Evolutionary conservation across 2,113 vertebrate species (phyloP).

Genomic region (Grammomys surdaster): DNA sequence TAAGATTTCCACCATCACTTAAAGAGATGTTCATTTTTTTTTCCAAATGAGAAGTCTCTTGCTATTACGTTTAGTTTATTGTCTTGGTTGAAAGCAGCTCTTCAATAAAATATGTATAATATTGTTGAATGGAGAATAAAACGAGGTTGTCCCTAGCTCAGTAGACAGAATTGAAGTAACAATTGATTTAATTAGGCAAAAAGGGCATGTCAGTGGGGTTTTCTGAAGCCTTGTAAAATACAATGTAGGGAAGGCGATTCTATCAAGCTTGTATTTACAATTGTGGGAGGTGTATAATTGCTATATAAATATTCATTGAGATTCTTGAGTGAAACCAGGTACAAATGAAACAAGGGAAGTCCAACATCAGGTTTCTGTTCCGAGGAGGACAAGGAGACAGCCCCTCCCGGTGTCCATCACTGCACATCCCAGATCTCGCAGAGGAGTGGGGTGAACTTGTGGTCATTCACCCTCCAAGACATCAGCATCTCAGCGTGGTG

Average conservation of each 20-base stretch:
- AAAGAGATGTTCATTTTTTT: conserved; percentile 45
- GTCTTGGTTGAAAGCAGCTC: conserved; percentile 54
- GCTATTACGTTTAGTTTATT: conserved; percentile 73
- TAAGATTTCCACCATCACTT: not conserved
- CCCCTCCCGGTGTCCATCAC: conserved; percentile 77
- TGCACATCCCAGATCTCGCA: conserved; percentile 99
- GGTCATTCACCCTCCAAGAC: conserved; percentile 96
- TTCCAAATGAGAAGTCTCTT: conserved; percentile 50
- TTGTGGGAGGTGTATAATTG: conserved; percentile 63
- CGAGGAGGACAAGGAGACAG: conserved; percentile 31
- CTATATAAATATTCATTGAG: conserved; percentile 72
- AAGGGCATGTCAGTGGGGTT: conserved; percentile 8
- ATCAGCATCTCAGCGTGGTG: conserved; percentile 97
- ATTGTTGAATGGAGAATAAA: conserved; percentile 65
- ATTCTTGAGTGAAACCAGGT: conserved; percentile 54
- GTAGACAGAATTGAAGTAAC: conserved; percentile 60
- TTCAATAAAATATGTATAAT: conserved; percentile 77
- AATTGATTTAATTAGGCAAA: conserved; percentile 60
- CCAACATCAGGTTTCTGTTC: conserved; percentile 9
- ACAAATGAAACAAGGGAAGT: conserved; percentile 79
- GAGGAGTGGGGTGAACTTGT: conserved; percentile 98
- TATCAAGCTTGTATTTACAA: not conserved
- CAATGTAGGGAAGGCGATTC: conserved; percentile 59
- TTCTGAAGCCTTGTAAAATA: conserved; percentile 73
- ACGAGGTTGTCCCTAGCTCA: conserved; percentile 14